A percentile compares a stretch with the other conserved stretches of the same genome.
Conservation (phyloP, 1,140 invertebrate genomes). For the Lordiphosa mommai region DNA sequence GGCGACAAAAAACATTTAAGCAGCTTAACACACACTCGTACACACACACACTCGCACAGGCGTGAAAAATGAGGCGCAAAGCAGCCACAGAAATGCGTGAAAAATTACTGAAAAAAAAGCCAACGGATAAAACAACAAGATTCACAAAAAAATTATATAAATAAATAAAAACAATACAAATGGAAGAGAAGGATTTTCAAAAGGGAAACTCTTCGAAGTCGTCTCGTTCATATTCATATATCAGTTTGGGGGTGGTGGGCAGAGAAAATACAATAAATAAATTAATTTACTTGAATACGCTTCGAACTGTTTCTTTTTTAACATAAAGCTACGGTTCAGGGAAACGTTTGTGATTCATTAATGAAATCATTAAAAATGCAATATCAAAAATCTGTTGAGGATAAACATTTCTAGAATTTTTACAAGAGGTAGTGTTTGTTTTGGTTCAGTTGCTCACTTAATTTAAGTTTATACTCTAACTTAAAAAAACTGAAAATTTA, state of each 20-base stretch:
- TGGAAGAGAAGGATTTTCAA: conserved; percentile 17
- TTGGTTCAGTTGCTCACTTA: too few relatives aligned
- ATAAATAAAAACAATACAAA: conserved; percentile 4
- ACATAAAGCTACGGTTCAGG: too few relatives aligned
- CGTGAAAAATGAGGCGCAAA: conserved; percentile 3
- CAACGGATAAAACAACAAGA: conserved; percentile 50
- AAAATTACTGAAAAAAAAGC: conserved; percentile 74
- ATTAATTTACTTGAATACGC: conserved; percentile 43
- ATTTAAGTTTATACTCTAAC: too few relatives aligned
- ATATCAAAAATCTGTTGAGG: too few relatives aligned
- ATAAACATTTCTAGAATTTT: too few relatives aligned
- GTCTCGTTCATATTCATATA: conserved; percentile 49
- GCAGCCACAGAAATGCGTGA: conserved; percentile 35
- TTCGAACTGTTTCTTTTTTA: conserved; percentile 17
- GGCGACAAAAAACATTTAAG: conserved; percentile 64
- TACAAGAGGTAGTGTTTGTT: too few relatives aligned
- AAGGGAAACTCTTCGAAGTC: conserved; percentile 15
- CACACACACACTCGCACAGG: conserved; percentile 1
- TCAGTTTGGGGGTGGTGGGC: conserved; percentile 16
- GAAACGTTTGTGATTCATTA: too few relatives aligned
- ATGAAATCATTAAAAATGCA: too few relatives aligned
- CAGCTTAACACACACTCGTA: conserved; percentile 56
- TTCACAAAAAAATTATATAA: conserved; percentile 23
- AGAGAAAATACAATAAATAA: too few relatives aligned
- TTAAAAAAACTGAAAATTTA: too few relatives aligned